Base-by-base conservation (phyloP, 2,797 vertebrate genomes). In the Alcedo atthis region DNA sequence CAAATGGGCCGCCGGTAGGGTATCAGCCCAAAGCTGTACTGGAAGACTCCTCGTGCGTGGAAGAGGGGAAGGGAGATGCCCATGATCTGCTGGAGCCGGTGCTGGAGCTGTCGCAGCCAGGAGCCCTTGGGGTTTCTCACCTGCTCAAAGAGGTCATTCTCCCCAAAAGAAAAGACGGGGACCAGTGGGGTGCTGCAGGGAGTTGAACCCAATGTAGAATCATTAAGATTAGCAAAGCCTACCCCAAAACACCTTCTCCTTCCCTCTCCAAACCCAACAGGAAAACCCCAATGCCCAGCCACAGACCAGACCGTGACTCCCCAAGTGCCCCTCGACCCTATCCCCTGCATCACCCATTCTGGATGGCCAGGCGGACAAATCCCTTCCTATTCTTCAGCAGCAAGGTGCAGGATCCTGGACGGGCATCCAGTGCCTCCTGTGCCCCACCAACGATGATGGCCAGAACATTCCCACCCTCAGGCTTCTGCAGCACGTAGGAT, bases 151-250 rank as follows among this genome's bases (percentile, higher is more conserved):
- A 99, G 21, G 48, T 99, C 98, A 2, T 99, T 99, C 93, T 99
- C 99, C 15, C 99, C 99, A 22, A 99, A 99, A 33, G 99, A 99
- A 94, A 98, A 99, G n/a, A 98, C 86, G 0, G 99, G 99, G 49
- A 99, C 98, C 69, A 99, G 97, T 3, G 98, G 93, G 13, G 98
- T 98, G 15, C 99, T 99, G 85, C 2, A 5, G 22, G 13, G 24
- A 48, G 26, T 9, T 6, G 3, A 69, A 82, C 51, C 15, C 54
- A 58, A 21, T 1, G 7, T 6, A 25, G 9, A 6, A 13, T 3
- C 15, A 20, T 5, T 24, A 53, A 5, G 45, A 55, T 81, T 15
- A 81, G 18, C n/a, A 68, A 75, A 85, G 5, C 7, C 20, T 18
- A n/a, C 37, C 32, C n/a, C 42, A 14, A 48, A 70, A 15, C 10